Percentiles rank a stretch among this genome's conserved stretches.
These are phyloP conservation scores for Oasisia sp. DNA, from an alignment of 2,888 invertebrate species.

Conservation along the genomic window DNA sequence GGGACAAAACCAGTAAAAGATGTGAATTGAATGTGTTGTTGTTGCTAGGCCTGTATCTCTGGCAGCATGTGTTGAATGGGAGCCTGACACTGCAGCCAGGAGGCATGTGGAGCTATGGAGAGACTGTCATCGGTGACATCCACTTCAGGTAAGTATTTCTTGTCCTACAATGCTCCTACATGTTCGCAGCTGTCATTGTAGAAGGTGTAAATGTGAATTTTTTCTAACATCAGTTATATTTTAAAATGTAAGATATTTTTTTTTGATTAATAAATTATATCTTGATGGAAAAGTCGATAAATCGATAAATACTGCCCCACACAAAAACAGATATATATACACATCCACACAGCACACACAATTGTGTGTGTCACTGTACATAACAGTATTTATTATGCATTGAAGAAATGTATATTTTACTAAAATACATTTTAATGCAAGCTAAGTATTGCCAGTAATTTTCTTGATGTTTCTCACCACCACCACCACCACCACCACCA, in stretches of 20 bases:
- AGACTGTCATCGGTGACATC: conserved; percentile 60
- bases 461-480: too few species aligned
- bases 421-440: too few species aligned
- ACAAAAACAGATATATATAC: too few species aligned
- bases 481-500: too few species aligned
- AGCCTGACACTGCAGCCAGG: conserved; percentile 47
- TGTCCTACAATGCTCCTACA: not conserved
- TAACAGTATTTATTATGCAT: too few species aligned
- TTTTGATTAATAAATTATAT: not conserved
- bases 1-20: too few species aligned
- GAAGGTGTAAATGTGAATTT: not conserved
- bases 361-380: not conserved
- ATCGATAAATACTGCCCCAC: not conserved
- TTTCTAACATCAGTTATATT: not conserved
- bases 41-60: conserved; percentile 65
- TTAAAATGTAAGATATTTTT: not conserved
- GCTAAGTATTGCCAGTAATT: too few species aligned
- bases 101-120: conserved; percentile 66
- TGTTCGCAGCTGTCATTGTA: not conserved
- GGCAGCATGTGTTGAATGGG: conserved; percentile 68
- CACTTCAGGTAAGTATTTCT: conserved; percentile 58
- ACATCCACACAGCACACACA: not conserved
- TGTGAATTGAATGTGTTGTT: not conserved
- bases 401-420: too few species aligned
- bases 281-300: not conserved